phyloP scores from a whole-genome alignment of 2,888 invertebrate species.

The Lochmaea capreae region DNA sequence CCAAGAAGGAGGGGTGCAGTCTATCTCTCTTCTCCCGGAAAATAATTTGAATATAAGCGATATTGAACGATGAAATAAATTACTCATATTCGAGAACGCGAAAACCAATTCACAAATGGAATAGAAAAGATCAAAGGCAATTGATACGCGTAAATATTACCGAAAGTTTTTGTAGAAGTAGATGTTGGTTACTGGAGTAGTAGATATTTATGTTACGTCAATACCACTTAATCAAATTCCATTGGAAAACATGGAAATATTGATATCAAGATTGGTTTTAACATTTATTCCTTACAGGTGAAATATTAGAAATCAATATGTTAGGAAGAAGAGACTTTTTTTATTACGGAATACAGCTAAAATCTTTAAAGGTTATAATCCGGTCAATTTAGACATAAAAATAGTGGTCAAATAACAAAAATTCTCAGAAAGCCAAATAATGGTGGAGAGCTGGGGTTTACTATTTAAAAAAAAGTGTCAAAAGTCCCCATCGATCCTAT shows the following conservation, averaged over 20 bases:
- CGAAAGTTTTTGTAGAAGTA: neutral
- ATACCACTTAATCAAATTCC: neutral
- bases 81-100: conserved; percentile 15
- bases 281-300: neutral
- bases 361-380: no score
- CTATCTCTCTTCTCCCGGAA: conserved; percentile 39
- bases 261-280: neutral
- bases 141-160: conserved; percentile 1
- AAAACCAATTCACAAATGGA: conserved; percentile 9
- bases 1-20: conserved; percentile 45
- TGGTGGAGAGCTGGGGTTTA: no score
- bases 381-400: no score
- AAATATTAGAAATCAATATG: neutral
- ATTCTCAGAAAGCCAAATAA: no score
- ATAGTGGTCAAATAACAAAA: no score
- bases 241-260: neutral
- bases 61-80: conserved; percentile 60
- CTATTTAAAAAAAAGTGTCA: no score
- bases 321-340: neutral
- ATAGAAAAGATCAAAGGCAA: conserved; percentile 17
- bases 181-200: neutral
- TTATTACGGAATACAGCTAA: no score
- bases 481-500: no score
- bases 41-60: conserved; percentile 63
- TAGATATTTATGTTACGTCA: conserved; percentile 4